Evolutionary conservation across 2,113 vertebrate species (phyloP).

Genomic region (Emydura subglobosa): DNA sequence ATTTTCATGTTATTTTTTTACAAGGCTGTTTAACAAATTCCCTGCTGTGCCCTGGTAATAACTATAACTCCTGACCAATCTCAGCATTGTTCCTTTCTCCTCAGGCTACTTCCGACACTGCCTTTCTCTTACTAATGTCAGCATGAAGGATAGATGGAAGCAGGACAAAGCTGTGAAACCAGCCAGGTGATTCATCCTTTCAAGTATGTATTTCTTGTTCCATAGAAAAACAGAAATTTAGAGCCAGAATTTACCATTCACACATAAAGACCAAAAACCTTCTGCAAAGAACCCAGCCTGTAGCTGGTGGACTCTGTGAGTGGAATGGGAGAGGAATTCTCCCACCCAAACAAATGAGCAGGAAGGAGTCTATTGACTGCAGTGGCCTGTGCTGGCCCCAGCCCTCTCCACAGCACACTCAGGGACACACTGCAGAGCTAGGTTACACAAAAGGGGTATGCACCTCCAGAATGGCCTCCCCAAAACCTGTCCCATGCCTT

Average conservation of each 20-base stretch:
- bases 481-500: background rate
- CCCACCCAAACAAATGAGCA: background rate
- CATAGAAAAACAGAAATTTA: background rate
- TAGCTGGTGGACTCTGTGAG: background rate
- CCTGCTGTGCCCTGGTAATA: constrained; percentile 32
- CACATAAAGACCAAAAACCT: background rate
- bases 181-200: constrained; percentile 11
- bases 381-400: background rate
- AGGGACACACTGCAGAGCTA: background rate
- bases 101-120: constrained; percentile 34
- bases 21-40: constrained; percentile 48
- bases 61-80: background rate
- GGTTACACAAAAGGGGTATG: background rate
- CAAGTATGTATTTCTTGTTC: constrained; percentile 1
- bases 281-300: background rate
- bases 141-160: background rate
- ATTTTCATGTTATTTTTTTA: constrained; percentile 49
- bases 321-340: background rate
- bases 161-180: background rate
- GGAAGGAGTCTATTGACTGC: background rate
- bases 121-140: constrained; percentile 31
- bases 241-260: background rate
- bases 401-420: background rate
- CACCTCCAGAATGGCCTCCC: background rate
- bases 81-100: constrained; percentile 29